phyloP scores from a whole-genome alignment of 1,140 invertebrate species.

The Littorina saxatilis region DNA sequence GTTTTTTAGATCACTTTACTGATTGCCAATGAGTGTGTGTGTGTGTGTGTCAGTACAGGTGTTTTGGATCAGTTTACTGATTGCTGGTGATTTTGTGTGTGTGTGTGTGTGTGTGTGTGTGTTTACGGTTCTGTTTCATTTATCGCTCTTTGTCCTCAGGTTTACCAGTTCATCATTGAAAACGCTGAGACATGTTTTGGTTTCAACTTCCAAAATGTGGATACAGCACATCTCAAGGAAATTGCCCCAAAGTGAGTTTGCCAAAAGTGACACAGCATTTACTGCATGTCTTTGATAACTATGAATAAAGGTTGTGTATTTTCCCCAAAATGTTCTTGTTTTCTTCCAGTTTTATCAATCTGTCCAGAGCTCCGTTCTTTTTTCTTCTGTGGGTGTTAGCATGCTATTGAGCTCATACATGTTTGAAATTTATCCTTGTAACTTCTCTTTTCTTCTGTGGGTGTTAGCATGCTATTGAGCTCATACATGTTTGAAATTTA shows the following conservation, averaged over 20 bases:
- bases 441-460: no score
- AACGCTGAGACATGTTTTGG: slow-evolving; percentile 84
- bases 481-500: no score
- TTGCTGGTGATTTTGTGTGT: neutral
- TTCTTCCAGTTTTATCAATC: no score
- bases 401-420: no score
- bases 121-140: neutral
- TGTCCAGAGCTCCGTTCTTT: no score
- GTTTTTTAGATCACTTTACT: neutral
- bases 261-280: no score
- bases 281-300: no score
- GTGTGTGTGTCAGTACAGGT: neutral
- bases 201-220: slow-evolving; percentile 87
- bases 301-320: no score
- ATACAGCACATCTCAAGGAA: slow-evolving; percentile 81
- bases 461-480: no score
- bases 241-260: slow-evolving; percentile 80
- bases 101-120: slow-evolving; percentile 21
- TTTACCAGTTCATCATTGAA: slow-evolving; percentile 78
- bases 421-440: no score
- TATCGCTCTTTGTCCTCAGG: slow-evolving; percentile 21
- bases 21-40: neutral
- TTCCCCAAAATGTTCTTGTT: no score
- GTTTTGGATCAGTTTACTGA: neutral
- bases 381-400: no score